These are phyloP conservation scores for Scleropages formosus DNA, from an alignment of 2,797 vertebrate species.

Conservation along the genomic window DNA sequence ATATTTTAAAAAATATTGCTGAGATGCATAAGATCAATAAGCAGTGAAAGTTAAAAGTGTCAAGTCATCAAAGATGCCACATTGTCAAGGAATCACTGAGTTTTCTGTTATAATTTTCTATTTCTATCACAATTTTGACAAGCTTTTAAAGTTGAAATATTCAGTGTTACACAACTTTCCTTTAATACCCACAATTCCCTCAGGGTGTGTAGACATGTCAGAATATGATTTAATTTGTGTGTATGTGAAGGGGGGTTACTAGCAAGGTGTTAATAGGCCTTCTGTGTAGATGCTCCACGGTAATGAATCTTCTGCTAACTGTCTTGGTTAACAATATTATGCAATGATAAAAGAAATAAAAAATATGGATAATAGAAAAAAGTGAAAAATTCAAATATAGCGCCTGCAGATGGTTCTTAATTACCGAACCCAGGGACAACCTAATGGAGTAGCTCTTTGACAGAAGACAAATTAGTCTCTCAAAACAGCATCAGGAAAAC, in stretches of 20 bases:
- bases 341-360: not conserved
- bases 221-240: constrained; percentile 22
- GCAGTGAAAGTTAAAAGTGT: too few species aligned
- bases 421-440: constrained; percentile 6
- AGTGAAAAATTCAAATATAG: not conserved
- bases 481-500: constrained; percentile 10
- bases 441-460: constrained; percentile 17
- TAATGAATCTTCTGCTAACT: constrained; percentile 12
- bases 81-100: too few species aligned
- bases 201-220: constrained; percentile 4
- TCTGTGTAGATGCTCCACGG: constrained; percentile 14
- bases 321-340: constrained; percentile 4
- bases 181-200: constrained; percentile 15
- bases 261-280: constrained; percentile 24
- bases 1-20: too few species aligned
- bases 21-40: too few species aligned
- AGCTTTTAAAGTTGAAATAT: not conserved
- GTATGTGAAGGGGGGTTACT: not conserved
- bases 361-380: not conserved
- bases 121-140: not conserved
- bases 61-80: too few species aligned
- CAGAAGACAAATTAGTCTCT: constrained; percentile 29
- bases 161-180: constrained; percentile 7
- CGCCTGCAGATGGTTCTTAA: constrained; percentile 32
- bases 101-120: too few species aligned